A percentile compares a stretch with the other conserved stretches of the same genome.
These are phyloP conservation scores for Polyommatus icarus DNA, from an alignment of 2,888 invertebrate species.

Conservation along the genomic window DNA sequence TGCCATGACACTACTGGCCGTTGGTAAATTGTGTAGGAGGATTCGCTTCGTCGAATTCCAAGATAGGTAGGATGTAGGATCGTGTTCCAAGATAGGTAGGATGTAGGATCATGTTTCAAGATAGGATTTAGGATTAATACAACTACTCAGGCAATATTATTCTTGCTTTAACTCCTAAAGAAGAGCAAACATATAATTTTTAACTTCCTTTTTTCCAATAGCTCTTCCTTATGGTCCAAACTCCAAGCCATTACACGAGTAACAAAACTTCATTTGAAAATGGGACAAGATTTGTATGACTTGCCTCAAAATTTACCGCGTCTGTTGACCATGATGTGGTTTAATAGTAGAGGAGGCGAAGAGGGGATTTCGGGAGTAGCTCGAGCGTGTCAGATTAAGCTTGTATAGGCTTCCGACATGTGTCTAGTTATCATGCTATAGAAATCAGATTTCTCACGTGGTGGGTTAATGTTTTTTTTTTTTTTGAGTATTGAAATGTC, in stretches of 20 bases:
- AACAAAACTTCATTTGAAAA: neutral
- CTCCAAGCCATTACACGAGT: neutral
- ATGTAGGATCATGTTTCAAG: no score
- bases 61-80: no score
- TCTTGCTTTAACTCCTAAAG: neutral
- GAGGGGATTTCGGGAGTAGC: no score
- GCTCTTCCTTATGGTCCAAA: neutral
- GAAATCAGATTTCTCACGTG: no score
- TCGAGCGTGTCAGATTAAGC: no score
- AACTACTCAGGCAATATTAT: neutral
- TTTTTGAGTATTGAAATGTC: no score
- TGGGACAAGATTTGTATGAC: neutral
- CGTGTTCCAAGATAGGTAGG: no score
- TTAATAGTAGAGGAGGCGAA: no score
- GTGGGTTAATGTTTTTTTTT: no score
- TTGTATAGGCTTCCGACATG: no score
- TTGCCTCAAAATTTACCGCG: neutral
- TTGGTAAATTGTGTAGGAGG: neutral
- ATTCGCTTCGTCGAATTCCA: no score
- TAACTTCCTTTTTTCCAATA: neutral
- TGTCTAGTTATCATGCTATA: no score
- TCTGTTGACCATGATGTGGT: neutral
- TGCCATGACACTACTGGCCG: neutral
- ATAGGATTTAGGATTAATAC: neutral
- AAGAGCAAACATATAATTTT: neutral